Conservation (phyloP, 2,113 vertebrate species). For the Triplophysa siluroides region DNA sequence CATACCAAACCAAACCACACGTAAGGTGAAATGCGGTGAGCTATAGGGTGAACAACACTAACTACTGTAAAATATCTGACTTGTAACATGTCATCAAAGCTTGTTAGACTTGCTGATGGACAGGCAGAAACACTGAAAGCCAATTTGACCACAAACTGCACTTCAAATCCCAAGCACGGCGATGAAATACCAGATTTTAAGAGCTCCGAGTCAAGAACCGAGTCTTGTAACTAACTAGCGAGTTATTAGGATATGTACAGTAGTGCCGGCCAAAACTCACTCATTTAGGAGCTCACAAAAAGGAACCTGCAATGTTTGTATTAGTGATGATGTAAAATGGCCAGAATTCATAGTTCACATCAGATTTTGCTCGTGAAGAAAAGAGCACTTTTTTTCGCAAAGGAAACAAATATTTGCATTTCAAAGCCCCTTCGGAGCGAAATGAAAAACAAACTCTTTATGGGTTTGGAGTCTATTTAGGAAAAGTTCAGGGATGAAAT, state of each 20-base stretch:
- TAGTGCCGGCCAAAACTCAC: slow-evolving; percentile 74
- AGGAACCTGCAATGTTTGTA: slow-evolving; percentile 66
- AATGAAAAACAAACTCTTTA: slow-evolving; percentile 73
- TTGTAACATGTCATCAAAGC: slow-evolving; percentile 57
- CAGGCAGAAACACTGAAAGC: slow-evolving; percentile 71
- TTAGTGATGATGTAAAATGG: slow-evolving; percentile 75
- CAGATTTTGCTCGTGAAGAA: slow-evolving; percentile 66
- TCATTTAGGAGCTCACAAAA: slow-evolving; percentile 73
- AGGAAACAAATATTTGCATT: slow-evolving; percentile 77
- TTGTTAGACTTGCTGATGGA: slow-evolving; percentile 73
- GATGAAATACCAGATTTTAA: slow-evolving; percentile 75
- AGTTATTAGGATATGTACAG: slow-evolving; percentile 71
- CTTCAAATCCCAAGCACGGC: slow-evolving; percentile 61
- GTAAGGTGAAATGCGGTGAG: neutral
- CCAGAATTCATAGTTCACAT: slow-evolving; percentile 74
- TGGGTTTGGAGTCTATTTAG: slow-evolving; percentile 69
- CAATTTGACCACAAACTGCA: slow-evolving; percentile 63
- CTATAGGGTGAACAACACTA: neutral
- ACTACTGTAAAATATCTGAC: slow-evolving; percentile 1
- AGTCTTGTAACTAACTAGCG: slow-evolving; percentile 66
- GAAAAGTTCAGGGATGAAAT: slow-evolving; percentile 71
- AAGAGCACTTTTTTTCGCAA: slow-evolving; percentile 57
- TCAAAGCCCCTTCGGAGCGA: slow-evolving; percentile 74
- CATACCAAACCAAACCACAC: neutral
- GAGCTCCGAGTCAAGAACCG: slow-evolving; percentile 73